Conservation (phyloP, 1,140 invertebrate genomes). For the Drosophila watanabei region DNA sequence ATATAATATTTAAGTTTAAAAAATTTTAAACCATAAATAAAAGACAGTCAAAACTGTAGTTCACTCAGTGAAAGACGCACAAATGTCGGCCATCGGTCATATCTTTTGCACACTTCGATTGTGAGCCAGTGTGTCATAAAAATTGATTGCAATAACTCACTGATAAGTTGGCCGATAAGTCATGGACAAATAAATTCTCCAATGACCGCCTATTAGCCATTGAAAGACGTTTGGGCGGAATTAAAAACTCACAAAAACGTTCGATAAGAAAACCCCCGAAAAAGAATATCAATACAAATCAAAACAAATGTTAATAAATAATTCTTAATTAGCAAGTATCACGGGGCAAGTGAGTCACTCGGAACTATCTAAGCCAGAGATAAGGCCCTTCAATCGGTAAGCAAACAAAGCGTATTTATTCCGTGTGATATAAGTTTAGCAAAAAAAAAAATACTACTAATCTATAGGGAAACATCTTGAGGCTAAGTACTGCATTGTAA, state of each 20-base stretch:
- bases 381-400: constrained; percentile 35
- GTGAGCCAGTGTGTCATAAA: constrained; percentile 32
- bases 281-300: constrained; percentile 26
- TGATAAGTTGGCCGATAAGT: constrained; percentile 38
- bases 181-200: constrained; percentile 22
- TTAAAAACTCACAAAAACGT: background rate
- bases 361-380: constrained; percentile 13
- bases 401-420: constrained; percentile 13
- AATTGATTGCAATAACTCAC: constrained; percentile 32
- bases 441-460: constrained; percentile 22
- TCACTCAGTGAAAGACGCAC: constrained; percentile 10
- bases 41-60: constrained; percentile 1
- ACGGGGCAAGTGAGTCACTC: constrained; percentile 7
- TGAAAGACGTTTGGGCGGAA: constrained; percentile 6
- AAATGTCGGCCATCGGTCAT: constrained; percentile 7
- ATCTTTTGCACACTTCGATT: constrained; percentile 30
- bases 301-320: constrained; percentile 51
- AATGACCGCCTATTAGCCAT: constrained; percentile 43
- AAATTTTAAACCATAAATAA: background rate
- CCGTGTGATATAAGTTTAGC: constrained; percentile 19
- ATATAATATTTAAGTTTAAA: background rate
- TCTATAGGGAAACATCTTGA: constrained; percentile 46
- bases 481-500: constrained; percentile 40
- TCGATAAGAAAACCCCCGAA: constrained; percentile 12
- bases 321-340: constrained; percentile 40